Evolutionary conservation across 1,140 invertebrate genomes (phyloP), one percentile per base, ranked within the genome.

Genomic region (Calosoma granatense): DNA sequence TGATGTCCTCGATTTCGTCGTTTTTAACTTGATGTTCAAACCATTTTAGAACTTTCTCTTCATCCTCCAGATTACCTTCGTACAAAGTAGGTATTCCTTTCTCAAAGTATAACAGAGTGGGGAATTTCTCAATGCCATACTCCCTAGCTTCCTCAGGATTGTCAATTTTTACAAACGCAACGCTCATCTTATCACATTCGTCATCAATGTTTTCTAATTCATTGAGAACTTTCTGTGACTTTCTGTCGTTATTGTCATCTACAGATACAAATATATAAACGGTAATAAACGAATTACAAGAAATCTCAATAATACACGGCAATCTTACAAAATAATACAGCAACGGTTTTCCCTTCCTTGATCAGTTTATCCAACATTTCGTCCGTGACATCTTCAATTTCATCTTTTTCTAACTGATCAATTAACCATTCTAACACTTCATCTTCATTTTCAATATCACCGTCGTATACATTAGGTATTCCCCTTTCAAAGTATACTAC

Each of bases 201-300:
- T 95, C 92, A 67, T 95, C 92, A 69, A 95, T 95, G 68, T 94
- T 94, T 76, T 96, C 93, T 60, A 96, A 72, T 76, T 95, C 92
- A 65, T 85, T 86, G 41, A 96, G 75, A 43, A 92, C 88, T 69
- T 84, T 83, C 68, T 89, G 83, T 22, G 89, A 93, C 74, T 90
- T 91, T 56, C 86, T 81, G 68, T 94, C 90, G 66, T 94, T 92
- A 68, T 92, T 90, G 68, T 94, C 88, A 79, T 94, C 91, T 94
- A 65, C 36, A 72, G 20, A 58, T 56, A 54, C 14, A 43, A 36
- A 53, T 51, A 55, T 14, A 23, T 57, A 54, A 60, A 1, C 55
- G 51, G 51, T 55, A 55, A 36, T 43, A 54, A 55, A 59, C 14
- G 12, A 41, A 57, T 53, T 51, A 22, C n/a, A 56, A 11, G 14